phyloP scores from a whole-genome alignment of 2,113 vertebrate species.

The Cygnus atratus region DNA sequence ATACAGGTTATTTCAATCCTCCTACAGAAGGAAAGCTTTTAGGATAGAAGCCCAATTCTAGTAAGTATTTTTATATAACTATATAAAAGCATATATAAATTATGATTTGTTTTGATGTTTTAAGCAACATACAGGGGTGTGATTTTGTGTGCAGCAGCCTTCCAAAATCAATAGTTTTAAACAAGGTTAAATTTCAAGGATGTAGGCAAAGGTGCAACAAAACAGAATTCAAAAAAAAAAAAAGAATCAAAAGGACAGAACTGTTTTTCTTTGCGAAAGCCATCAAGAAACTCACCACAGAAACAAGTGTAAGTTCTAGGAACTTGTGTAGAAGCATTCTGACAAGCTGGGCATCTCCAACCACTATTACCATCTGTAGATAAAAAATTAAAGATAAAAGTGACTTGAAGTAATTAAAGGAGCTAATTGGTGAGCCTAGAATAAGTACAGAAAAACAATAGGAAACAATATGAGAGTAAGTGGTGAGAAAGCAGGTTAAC shows the following conservation, averaged over 20 bases:
- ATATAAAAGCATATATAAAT: not conserved
- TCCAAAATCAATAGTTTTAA: not conserved
- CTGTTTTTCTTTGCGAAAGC: not conserved
- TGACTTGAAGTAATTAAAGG: not conserved
- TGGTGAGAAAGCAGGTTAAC: not conserved
- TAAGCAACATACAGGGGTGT: not conserved
- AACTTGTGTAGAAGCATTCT: conserved; percentile 87
- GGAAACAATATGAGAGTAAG: not conserved
- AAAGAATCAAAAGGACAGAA: not conserved
- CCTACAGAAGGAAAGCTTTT: not conserved
- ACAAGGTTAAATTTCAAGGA: not conserved
- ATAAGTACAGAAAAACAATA: not conserved
- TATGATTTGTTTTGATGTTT: not conserved
- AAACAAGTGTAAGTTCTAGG: conserved; percentile 92
- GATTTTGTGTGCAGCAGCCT: not conserved
- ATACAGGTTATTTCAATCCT: not conserved
- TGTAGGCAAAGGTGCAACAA: not conserved
- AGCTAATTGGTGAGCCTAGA: not conserved
- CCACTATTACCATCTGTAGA: conserved; percentile 87
- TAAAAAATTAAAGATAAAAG: not conserved
- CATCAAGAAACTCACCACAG: conserved; percentile 85
- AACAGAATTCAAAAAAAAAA: not conserved
- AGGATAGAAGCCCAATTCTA: not conserved
- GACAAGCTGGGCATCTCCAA: conserved; percentile 97
- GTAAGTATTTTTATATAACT: not conserved